Evolutionary conservation across 2,888 invertebrate species (phyloP).

Genomic region (Watsonalla cultraria): DNA sequence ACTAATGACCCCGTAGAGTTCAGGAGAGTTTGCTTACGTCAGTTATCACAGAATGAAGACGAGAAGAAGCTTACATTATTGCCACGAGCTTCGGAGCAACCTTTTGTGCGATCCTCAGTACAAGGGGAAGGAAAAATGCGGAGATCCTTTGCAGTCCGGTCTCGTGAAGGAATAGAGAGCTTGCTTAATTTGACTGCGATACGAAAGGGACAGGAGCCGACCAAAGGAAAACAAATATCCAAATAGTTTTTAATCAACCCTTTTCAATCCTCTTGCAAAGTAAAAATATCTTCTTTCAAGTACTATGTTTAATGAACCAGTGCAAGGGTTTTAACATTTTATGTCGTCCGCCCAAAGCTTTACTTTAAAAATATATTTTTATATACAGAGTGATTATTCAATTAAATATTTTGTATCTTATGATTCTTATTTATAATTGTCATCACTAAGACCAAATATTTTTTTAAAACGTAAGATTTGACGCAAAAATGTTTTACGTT

Average conservation of each 20-base stretch:
- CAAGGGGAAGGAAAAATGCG: constrained; percentile 60
- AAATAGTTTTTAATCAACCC: constrained; percentile 16
- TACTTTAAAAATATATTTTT: too few relatives aligned
- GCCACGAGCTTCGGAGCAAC: constrained; percentile 49
- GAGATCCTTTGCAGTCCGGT: constrained; percentile 67
- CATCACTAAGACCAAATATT: too few relatives aligned
- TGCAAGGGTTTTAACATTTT: too few relatives aligned
- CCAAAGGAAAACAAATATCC: constrained; percentile 46
- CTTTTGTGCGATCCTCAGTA: constrained; percentile 45
- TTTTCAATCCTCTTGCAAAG: too few relatives aligned
- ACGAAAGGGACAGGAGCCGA: constrained; percentile 50
- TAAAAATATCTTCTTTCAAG: too few relatives aligned
- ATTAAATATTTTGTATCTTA: too few relatives aligned
- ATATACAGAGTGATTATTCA: too few relatives aligned
- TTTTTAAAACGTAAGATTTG: too few relatives aligned
- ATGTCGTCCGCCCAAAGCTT: too few relatives aligned
- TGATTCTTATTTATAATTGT: too few relatives aligned
- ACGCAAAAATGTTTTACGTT: too few relatives aligned
- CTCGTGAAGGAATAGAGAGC: constrained; percentile 67
- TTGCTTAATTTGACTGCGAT: constrained; percentile 55
- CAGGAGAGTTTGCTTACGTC: constrained; percentile 40
- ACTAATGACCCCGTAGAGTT: constrained; percentile 45
- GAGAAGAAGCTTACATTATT: constrained; percentile 29
- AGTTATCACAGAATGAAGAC: constrained; percentile 47
- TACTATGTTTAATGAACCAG: background rate